Percentiles rank a stretch among this genome's conserved stretches.
These are phyloP conservation scores for Aphidius colemani DNA, from an alignment of 2,888 invertebrate genomes.

Conservation along the genomic window DNA sequence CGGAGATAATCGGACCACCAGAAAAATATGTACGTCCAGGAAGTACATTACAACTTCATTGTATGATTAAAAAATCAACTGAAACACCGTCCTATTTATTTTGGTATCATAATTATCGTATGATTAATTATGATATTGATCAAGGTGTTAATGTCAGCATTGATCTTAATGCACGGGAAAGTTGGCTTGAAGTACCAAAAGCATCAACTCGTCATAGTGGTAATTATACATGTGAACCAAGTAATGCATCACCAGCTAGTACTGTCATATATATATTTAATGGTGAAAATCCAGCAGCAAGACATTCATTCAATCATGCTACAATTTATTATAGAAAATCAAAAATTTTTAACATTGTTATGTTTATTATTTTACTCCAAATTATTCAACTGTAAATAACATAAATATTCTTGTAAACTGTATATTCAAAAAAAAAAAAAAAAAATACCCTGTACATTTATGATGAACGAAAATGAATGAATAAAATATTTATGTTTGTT, in stretches of 20 bases:
- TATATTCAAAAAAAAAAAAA: too few species aligned
- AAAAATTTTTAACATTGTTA: constrained; percentile 2
- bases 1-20: constrained; percentile 82
- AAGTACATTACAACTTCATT: constrained; percentile 79
- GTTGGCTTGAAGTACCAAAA: constrained; percentile 67
- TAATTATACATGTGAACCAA: constrained; percentile 87
- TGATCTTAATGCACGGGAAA: constrained; percentile 72
- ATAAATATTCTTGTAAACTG: too few species aligned
- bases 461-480: too few species aligned
- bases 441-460: too few species aligned
- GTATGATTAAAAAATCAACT: constrained; percentile 81
- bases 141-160: constrained; percentile 86
- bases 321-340: constrained; percentile 10
- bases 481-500: too few species aligned
- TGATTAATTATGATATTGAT: constrained; percentile 90
- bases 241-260: constrained; percentile 85
- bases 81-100: constrained; percentile 80
- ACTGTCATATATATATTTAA: constrained; percentile 89
- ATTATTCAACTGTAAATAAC: too few species aligned
- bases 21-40: constrained; percentile 89
- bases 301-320: constrained; percentile 69
- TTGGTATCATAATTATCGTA: constrained; percentile 85
- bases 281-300: constrained; percentile 82
- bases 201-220: constrained; percentile 78
- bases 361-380: neutral